A percentile compares a stretch with the other conserved stretches of the same genome.
Evolutionary conservation across 2,113 vertebrate species (phyloP).

Genomic region (Xenopus tropicalis): UCB_Xtro_10.0 CM004448.2:116617501-116618000

Average conservation of each 20-base stretch:
- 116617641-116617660: neutral
- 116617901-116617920: neutral
- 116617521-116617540: too few relatives aligned
- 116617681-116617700: constrained; percentile 5
- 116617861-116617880: neutral
- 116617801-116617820: constrained; percentile 9
- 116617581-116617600: too few relatives aligned
- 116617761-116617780: constrained; percentile 5
- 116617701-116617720: constrained; percentile 26
- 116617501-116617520: too few relatives aligned
- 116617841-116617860: constrained; percentile 10
- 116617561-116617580: too few relatives aligned
- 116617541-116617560: too few relatives aligned
- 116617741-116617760: constrained; percentile 20
- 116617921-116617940: too few relatives aligned
- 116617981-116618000: too few relatives aligned
- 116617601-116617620: too few relatives aligned
- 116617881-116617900: neutral
- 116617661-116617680: constrained; percentile 14
- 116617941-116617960: too few relatives aligned
- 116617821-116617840: constrained; percentile 20
- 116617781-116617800: constrained; percentile 26
- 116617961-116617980: too few relatives aligned
- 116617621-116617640: too few relatives aligned
- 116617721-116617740: constrained; percentile 12